Evolutionary conservation across 2,888 invertebrate genomes (phyloP), one percentile per base, ranked within the genome.

Genomic region (Oxyteleia sp.): DNA sequence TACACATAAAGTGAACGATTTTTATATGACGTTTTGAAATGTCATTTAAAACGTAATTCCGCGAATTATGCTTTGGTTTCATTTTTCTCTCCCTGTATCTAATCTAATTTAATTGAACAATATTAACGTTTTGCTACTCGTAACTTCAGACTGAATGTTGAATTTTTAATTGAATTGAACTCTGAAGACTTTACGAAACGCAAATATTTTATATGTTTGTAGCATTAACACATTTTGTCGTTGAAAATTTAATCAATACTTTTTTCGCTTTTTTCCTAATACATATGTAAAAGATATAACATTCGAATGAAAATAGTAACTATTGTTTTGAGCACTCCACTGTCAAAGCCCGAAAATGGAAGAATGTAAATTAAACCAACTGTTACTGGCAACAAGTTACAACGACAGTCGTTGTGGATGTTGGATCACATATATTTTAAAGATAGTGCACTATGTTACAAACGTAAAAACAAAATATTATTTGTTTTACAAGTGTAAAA

Each of bases 301-400:
- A n/a, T n/a, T 63, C 16, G 43, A 63, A 47, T 10, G 13, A 45
- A 63, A 63, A 59, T 26, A 26, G 43, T 18, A n/a, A 20, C 49
- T 20, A 35, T 49, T 64, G 35, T 35, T 49, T 64, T 35, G 16
- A 49, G 63, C 32, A 49, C 63, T 49, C 13, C 29, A 11, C 32
- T 47, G 18, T 47, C 47, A 49, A 64, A 47, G 49, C 35, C 13
- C 20, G 18, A 32, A n/a, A 64, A 64, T 49, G 16, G 16, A 16
- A 32, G 29, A 49, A 64, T 49, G 20, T 64, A 64, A 57, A 57
- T 57, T 57, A 57, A 32, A 53, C 57, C 38, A 57, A 20, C 59
- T 59, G 59, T 59, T 59, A 43, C 59, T 23, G 59, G 59, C 59
- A 59, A 59, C 59, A 59, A 59, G 59, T 59, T 41, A 59, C 59